Evolutionary conservation across 2,113 vertebrate species (phyloP), one percentile per base, ranked within the genome.

Genomic region (Cacatua alba): DNA sequence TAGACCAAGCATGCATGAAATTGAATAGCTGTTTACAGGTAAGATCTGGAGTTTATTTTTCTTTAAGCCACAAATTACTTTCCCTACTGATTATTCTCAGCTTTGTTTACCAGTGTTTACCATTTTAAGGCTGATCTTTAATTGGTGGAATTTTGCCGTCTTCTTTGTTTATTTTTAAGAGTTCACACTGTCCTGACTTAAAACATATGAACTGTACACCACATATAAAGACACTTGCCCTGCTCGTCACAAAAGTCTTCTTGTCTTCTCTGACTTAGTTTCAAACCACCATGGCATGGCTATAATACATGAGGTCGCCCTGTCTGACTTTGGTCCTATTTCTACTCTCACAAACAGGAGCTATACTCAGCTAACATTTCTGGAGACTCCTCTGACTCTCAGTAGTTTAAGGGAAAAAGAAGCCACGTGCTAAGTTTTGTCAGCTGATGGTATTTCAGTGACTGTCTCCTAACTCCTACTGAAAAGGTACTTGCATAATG

Each of bases 81-180:
- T 49, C 55, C 21, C 11, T 4, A 26, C 29, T n/a, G 37, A 64
- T 80, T 86, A 62, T 71, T 84, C 67, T 77, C 44, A 72, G 57
- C 41, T 88, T 77, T 59, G 41, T 75, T 75, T 71, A 89, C 15
- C 48, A 29, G 6, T 11, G 24, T 46, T 87, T 41, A 60, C 62
- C 26, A 60, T 64, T 68, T 69, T 51, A 83, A 83, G 39, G 64
- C 13, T 78, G 60, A 63, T 55, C 78, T 64, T 96, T 33, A 91
- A 70, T 39, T 18, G 18, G 19, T 0, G 2, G 46, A 46, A 80
- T 91, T 78, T 84, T 82, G 29, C 11, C 69, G 14, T 83, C 33
- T 16, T 74, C 49, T 49, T 31, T 62, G 28, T 86, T 90, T 82
- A 39, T 82, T 93, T 90, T 87, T n/a, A 72, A 65, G 63, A 76